These are phyloP conservation scores for Diadegma fenestrale DNA, from an alignment of 2,888 invertebrate genomes.

Conservation along the genomic window DNA sequence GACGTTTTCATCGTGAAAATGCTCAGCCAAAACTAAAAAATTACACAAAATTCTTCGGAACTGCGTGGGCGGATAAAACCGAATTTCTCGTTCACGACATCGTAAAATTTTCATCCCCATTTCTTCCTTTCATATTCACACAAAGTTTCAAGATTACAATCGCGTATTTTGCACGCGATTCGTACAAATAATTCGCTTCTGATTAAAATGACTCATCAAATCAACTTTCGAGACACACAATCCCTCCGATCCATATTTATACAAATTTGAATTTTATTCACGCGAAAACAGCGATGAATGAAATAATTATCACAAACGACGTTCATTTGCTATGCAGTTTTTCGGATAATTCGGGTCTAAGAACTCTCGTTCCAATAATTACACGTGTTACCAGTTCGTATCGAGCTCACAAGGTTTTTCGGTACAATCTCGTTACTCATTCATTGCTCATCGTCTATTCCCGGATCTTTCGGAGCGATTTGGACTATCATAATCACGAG, in stretches of 20 bases:
- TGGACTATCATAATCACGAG: neutral
- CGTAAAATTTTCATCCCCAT: neutral
- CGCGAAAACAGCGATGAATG: neutral
- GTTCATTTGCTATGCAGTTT: neutral
- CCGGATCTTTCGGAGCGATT: neutral
- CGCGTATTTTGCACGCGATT: neutral
- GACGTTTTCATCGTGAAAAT: neutral
- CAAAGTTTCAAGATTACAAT: neutral
- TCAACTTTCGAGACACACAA: neutral
- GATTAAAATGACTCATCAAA: neutral
- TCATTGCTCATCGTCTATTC: constrained; percentile 45
- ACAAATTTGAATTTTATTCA: neutral
- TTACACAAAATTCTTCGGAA: neutral
- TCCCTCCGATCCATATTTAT: neutral
- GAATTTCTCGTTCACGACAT: neutral
- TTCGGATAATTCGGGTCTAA: neutral
- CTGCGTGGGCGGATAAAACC: neutral
- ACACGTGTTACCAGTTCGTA: constrained; percentile 45
- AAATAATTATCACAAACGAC: neutral
- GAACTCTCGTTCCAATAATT: constrained; percentile 51
- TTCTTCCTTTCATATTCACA: neutral
- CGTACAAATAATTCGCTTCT: neutral
- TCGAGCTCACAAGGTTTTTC: constrained; percentile 56
- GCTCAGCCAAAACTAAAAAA: neutral
- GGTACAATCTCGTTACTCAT: constrained; percentile 47